Conservation (phyloP, 2,113 vertebrate genomes). For the Rhea americana region DNA sequence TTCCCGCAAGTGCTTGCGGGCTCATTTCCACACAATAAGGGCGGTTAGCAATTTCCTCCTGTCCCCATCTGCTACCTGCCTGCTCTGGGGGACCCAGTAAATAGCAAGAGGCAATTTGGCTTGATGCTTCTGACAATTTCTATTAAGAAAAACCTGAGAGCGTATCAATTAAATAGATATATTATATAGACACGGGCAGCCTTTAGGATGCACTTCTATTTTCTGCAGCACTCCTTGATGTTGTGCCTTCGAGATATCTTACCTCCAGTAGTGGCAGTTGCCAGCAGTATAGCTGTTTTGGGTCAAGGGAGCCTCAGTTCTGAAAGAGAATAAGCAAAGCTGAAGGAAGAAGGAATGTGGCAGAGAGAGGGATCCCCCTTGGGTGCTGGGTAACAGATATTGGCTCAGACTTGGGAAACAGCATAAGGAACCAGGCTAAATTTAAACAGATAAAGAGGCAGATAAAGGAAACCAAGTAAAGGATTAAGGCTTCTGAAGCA, state of each 20-base stretch:
- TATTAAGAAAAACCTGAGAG: conserved; percentile 44
- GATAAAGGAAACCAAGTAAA: conserved; percentile 66
- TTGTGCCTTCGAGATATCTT: conserved; percentile 59
- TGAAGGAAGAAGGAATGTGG: conserved; percentile 47
- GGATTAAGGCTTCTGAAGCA: conserved; percentile 51
- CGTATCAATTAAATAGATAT: conserved; percentile 62
- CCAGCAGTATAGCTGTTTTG: conserved; percentile 34
- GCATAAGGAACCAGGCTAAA: conserved; percentile 60
- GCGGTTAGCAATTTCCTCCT: conserved; percentile 41
- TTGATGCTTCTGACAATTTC: conserved; percentile 53
- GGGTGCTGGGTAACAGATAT: conserved; percentile 65
- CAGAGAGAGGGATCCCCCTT: conserved; percentile 38
- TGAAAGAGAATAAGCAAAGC: conserved; percentile 31
- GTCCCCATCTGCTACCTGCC: conserved; percentile 63
- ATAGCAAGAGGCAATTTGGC: conserved; percentile 40
- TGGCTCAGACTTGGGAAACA: conserved; percentile 44
- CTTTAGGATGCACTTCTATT: conserved; percentile 64
- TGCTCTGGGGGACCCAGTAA: neutral
- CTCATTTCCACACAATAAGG: conserved; percentile 53
- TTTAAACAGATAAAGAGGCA: conserved; percentile 66
- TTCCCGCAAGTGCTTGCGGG: neutral
- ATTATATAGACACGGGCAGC: conserved; percentile 42
- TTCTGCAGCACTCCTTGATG: conserved; percentile 47
- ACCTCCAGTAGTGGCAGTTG: conserved; percentile 55
- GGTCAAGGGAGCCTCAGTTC: conserved; percentile 32